Evolutionary conservation across 2,888 invertebrate genomes (phyloP), one percentile per base, ranked within the genome.

Genomic region (Abrostola triplasia): DNA sequence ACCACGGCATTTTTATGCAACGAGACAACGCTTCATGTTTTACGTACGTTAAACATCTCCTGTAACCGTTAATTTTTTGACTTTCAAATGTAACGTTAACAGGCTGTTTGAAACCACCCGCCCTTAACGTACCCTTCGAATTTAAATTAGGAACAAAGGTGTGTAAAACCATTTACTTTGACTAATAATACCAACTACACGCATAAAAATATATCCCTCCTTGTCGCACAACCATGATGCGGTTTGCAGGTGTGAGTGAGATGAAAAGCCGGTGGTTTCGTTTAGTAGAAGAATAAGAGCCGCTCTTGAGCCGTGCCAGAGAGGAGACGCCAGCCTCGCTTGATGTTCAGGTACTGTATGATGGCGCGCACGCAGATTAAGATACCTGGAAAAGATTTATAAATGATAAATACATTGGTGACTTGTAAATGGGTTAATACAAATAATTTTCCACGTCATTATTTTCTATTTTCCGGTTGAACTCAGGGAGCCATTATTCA

Each of bases 231-330:
- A 73, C 72, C 72, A 77, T 55, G 58, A 68, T 67, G 73, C 73
- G 52, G 53, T 73, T 67, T 64, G 77, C 73, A 76, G 59, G 79
- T 79, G 82, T 64, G 81, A 83, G 81, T 70, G 87, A 82, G 83
- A 87, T 59, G 79, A 76, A 77, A 76, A 80, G 76, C 70, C 70
- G 49, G 74, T 76, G 72, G 52, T 36, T 42, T 57, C 61, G 64
- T 58, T 77, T 90, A 98, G 95, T 98, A 98, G 93, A 98, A 98
- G 95, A 98, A 98, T 79, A 98, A 95, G 83, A 98, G 95, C 88
- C 98, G 96, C 89, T 98, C 98, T 86, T 98, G 98, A 67, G 98
- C 98, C 66, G 97, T 97, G 69, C 97, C 97, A 1, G 98, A 98
- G 65, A 98, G 95, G 78, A 98, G 95, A 82, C 97, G 96, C 98